Conservation (phyloP, 2,888 invertebrate species). For the Drosophila lacicola region DNA sequence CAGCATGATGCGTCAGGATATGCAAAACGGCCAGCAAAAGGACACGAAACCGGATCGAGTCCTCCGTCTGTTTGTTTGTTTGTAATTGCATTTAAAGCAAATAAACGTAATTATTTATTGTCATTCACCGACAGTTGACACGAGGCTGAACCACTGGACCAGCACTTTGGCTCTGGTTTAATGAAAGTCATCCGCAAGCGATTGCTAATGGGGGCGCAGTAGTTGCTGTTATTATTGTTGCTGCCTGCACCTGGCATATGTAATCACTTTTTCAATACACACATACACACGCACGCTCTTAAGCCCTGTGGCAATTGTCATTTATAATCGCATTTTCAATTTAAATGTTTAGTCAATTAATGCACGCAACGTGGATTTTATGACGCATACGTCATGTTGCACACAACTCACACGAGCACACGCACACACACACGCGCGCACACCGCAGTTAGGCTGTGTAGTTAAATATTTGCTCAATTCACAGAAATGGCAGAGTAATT, state of each 20-base stretch:
- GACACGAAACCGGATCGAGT: background rate
- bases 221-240: background rate
- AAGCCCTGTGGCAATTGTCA: slow-evolving; percentile 47
- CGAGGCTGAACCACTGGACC: slow-evolving; percentile 31
- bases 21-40: slow-evolving; percentile 50
- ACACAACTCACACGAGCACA: slow-evolving; percentile 8
- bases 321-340: slow-evolving; percentile 72
- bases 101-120: slow-evolving; percentile 81
- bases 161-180: slow-evolving; percentile 34
- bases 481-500: slow-evolving; percentile 54
- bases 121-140: slow-evolving; percentile 64
- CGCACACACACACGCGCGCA: slow-evolving; percentile 5
- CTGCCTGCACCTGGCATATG: slow-evolving; percentile 49
- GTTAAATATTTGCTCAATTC: slow-evolving; percentile 58
- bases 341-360: slow-evolving; percentile 75
- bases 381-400: slow-evolving; percentile 55
- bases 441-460: slow-evolving; percentile 5
- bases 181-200: slow-evolving; percentile 42
- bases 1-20: slow-evolving; percentile 30
- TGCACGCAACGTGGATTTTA: slow-evolving; percentile 41
- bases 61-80: slow-evolving; percentile 38
- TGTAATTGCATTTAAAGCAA: slow-evolving; percentile 74
- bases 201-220: slow-evolving; percentile 33
- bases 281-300: background rate
- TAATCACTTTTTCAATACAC: slow-evolving; percentile 59